These are phyloP conservation scores for Gymnobelideus leadbeateri DNA, from an alignment of 2,113 vertebrate genomes.

Conservation along the genomic window DNA sequence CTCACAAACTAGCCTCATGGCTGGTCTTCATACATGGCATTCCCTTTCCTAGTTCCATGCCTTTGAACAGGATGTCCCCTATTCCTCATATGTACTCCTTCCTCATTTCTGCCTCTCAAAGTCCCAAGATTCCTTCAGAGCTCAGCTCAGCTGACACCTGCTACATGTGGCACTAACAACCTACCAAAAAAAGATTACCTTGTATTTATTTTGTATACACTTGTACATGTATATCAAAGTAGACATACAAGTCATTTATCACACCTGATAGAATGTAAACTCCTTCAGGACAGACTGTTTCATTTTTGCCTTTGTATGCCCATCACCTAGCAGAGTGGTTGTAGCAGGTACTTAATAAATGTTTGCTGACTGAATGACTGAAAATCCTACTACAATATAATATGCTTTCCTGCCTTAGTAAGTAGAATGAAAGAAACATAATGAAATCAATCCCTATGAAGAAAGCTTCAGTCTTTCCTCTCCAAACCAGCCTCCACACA, in stretches of 20 bases:
- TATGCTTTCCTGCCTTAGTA: neutral
- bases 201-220: neutral
- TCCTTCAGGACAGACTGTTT: neutral
- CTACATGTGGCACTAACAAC: neutral
- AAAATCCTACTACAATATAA: neutral
- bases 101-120: neutral
- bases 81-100: neutral
- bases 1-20: neutral
- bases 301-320: neutral
- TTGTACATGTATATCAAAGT: neutral
- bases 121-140: neutral
- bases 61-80: too few species aligned
- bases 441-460: neutral
- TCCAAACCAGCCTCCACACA: neutral
- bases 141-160: neutral
- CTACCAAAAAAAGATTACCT: neutral
- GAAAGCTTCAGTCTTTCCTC: neutral
- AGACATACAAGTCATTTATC: neutral
- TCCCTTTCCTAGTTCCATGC: too few species aligned
- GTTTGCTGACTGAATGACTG: neutral
- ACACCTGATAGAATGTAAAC: neutral
- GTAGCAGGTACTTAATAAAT: neutral
- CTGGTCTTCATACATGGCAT: neutral
- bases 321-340: neutral
- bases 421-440: neutral